These are phyloP conservation scores for Zaprionus nigranus DNA, from an alignment of 1,140 invertebrate species.

Conservation along the genomic window DNA sequence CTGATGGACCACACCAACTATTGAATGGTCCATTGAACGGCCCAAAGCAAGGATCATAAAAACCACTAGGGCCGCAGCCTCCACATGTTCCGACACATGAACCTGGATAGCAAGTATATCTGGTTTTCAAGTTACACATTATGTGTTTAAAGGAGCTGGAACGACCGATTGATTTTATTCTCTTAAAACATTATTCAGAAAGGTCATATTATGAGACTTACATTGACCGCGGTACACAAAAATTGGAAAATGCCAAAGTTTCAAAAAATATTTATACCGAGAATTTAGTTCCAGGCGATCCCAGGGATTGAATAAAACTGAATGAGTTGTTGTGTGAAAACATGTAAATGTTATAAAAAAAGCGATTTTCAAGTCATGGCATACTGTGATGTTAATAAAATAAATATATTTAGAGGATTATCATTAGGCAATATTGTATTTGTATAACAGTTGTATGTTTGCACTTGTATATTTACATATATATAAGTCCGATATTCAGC, in stretches of 20 bases:
- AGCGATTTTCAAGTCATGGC: not conserved
- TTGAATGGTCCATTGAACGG: slow-evolving; percentile 53
- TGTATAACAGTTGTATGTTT: too few species aligned
- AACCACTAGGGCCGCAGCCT: slow-evolving; percentile 50
- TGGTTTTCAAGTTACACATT: slow-evolving; percentile 31
- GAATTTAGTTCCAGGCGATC: slow-evolving; percentile 22
- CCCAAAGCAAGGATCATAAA: slow-evolving; percentile 56
- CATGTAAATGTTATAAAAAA: too few species aligned
- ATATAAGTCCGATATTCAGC: too few species aligned
- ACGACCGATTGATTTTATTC: not conserved
- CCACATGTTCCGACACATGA: slow-evolving; percentile 47
- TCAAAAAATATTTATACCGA: slow-evolving; percentile 28
- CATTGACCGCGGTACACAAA: slow-evolving; percentile 28
- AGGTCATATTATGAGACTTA: not conserved
- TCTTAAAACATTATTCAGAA: not conserved
- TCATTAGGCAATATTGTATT: too few species aligned
- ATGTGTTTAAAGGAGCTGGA: slow-evolving; percentile 19
- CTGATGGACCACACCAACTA: slow-evolving; percentile 46
- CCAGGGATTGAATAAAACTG: slow-evolving; percentile 14
- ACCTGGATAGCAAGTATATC: slow-evolving; percentile 48
- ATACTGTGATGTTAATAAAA: not conserved
- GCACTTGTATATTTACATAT: too few species aligned
- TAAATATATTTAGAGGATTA: not conserved
- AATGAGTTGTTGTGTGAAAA: not conserved
- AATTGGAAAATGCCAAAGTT: slow-evolving; percentile 32